These are phyloP conservation scores for Malthinus flaveolus DNA, from an alignment of 2,888 invertebrate genomes.

Conservation along the genomic window DNA sequence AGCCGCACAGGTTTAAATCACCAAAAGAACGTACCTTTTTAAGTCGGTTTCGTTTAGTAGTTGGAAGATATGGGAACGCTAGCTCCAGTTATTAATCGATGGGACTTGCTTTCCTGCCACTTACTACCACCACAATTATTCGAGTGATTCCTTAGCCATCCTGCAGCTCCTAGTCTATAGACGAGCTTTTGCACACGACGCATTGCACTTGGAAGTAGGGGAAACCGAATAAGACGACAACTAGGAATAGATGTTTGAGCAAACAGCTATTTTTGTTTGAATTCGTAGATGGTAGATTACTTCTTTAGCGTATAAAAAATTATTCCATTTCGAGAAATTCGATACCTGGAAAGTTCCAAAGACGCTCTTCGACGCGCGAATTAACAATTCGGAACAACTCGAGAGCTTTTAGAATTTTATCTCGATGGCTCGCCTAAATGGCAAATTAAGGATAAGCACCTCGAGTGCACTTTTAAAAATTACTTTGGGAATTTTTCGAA, in stretches of 20 bases:
- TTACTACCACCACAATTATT: conserved; percentile 61
- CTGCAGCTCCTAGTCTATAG: conserved; percentile 63
- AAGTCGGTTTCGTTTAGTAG: conserved; percentile 51
- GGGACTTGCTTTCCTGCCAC: conserved; percentile 56
- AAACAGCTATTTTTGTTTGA: conserved; percentile 59
- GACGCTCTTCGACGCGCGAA: too few species aligned
- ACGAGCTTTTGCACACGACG: conserved; percentile 64
- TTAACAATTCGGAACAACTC: too few species aligned
- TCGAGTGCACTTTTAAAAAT: too few species aligned
- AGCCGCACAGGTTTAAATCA: conserved; percentile 10
- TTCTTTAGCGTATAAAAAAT: conserved; percentile 50
- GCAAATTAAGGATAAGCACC: too few species aligned
- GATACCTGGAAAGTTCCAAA: not conserved
- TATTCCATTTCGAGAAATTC: conserved; percentile 51
- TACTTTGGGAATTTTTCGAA: conserved; percentile 2
- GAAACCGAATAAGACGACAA: conserved; percentile 30
- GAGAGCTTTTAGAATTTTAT: not conserved
- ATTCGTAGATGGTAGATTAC: conserved; percentile 51
- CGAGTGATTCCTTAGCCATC: conserved; percentile 60
- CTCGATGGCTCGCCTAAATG: not conserved
- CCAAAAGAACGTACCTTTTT: conserved; percentile 49
- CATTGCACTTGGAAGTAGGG: conserved; percentile 37
- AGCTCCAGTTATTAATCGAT: conserved; percentile 41
- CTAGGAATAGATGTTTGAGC: conserved; percentile 59
- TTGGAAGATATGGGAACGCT: conserved; percentile 38